Evolutionary conservation across 2,113 vertebrate species (phyloP).

Genomic region (Gorsachius goisagi): DNA sequence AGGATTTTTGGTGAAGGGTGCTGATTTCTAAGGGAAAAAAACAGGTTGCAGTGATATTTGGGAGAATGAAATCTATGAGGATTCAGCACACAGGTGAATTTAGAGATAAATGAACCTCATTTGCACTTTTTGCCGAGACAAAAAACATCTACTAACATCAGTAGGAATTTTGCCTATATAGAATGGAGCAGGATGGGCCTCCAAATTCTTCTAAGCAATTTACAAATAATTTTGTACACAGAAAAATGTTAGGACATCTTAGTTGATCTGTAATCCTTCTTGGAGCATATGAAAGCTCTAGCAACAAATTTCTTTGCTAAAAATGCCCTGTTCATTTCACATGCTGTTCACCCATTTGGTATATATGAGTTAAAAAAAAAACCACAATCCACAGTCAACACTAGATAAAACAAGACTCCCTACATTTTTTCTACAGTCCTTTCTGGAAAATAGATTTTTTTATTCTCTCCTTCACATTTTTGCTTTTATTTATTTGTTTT

Average conservation of each 20-base stretch:
- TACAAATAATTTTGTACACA: constrained; percentile 53
- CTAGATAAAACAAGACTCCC: constrained; percentile 12
- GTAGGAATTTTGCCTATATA: background rate
- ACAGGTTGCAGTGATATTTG: background rate
- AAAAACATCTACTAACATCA: background rate
- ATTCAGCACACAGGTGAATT: background rate
- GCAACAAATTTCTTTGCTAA: constrained; percentile 19
- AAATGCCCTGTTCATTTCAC: constrained; percentile 13
- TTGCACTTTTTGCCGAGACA: background rate
- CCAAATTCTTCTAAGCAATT: constrained; percentile 19
- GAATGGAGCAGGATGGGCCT: background rate
- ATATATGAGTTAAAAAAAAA: constrained; percentile 23
- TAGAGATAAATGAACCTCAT: background rate
- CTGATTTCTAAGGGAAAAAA: constrained; percentile 23
- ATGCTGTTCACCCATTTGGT: constrained; percentile 53
- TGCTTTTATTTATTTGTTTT: constrained; percentile 42
- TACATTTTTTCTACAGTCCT: constrained; percentile 33
- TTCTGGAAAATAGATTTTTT: constrained; percentile 27
- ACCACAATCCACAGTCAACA: background rate
- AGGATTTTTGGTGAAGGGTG: constrained; percentile 9
- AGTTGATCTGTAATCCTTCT: constrained; percentile 16
- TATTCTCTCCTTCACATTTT: constrained; percentile 61
- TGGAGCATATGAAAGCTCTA: constrained; percentile 24
- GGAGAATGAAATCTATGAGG: constrained; percentile 3
- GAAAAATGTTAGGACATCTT: constrained; percentile 22